These are phyloP conservation scores for Noctuana brunneofusca DNA, from an alignment of 2,888 invertebrate species.

Conservation along the genomic window DNA sequence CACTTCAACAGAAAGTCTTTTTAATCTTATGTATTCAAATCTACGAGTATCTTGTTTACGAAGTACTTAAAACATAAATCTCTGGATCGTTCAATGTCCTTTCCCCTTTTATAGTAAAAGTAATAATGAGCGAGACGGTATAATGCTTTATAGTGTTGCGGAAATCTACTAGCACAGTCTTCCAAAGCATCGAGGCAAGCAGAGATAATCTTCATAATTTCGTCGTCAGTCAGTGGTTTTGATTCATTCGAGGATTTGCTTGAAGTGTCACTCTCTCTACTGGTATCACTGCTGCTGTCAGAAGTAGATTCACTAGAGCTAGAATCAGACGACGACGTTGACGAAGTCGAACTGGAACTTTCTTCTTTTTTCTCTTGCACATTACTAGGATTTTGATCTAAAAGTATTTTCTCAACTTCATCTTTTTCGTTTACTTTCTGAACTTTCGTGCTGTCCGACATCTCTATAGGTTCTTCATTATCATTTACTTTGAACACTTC, in stretches of 20 bases:
- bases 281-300: conserved; percentile 79
- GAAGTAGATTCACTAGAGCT: conserved; percentile 83
- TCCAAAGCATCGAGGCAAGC: conserved; percentile 90
- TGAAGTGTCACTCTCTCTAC: conserved; percentile 78
- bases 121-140: conserved; percentile 94
- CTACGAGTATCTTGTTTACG: too few relatives aligned
- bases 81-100: conserved; percentile 86
- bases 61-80: too few relatives aligned
- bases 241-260: conserved; percentile 66
- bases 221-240: conserved; percentile 73
- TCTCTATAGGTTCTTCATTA: conserved; percentile 20
- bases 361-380: conserved; percentile 58
- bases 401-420: conserved; percentile 39
- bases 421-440: conserved; percentile 35
- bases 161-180: conserved; percentile 92
- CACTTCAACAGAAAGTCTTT: too few relatives aligned
- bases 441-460: conserved; percentile 2
- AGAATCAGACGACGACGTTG: conserved; percentile 76
- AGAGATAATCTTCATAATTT: conserved; percentile 84
- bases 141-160: conserved; percentile 96
- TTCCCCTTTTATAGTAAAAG: conserved; percentile 87
- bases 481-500: conserved; percentile 40
- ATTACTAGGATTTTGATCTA: conserved; percentile 43
- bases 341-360: conserved; percentile 66
- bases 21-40: too few relatives aligned